Percentiles rank a stretch among this genome's conserved stretches.
Evolutionary conservation across 2,797 vertebrate species (phyloP).

Genomic region (Eupleurogrammus muticus): DNA sequence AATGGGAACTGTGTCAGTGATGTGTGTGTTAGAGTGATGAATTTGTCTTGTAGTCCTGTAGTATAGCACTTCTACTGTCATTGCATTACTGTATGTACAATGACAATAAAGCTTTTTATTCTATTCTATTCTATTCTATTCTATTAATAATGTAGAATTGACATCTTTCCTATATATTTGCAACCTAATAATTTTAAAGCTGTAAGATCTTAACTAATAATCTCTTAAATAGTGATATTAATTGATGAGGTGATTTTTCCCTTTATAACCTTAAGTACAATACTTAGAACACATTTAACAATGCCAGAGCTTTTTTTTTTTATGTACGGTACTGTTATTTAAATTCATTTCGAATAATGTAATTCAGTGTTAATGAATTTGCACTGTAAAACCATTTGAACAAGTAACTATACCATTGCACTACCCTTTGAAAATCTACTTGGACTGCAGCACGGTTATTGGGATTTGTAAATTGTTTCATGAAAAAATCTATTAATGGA

Average conservation of each 20-base stretch:
- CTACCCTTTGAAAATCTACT: slow-evolving; percentile 11
- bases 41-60: no score
- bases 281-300: neutral
- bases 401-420: neutral
- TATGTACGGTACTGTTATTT: neutral
- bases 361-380: neutral
- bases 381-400: neutral
- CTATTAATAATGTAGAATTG: neutral
- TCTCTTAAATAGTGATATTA: neutral
- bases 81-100: no score
- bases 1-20: no score
- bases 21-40: no score
- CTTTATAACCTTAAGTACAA: neutral
- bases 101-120: no score
- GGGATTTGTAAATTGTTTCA: slow-evolving; percentile 37
- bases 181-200: slow-evolving; percentile 5
- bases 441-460: slow-evolving; percentile 22
- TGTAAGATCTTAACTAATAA: neutral
- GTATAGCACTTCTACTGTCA: no score
- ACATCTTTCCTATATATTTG: neutral
- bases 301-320: neutral
- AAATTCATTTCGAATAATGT: neutral
- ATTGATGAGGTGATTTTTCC: neutral
- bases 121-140: no score
- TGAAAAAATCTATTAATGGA: slow-evolving; percentile 35